A percentile compares a stretch with the other conserved stretches of the same genome.
phyloP scores from a whole-genome alignment of 1,140 invertebrate species.

The Brachionus calyciflorus region DNA sequence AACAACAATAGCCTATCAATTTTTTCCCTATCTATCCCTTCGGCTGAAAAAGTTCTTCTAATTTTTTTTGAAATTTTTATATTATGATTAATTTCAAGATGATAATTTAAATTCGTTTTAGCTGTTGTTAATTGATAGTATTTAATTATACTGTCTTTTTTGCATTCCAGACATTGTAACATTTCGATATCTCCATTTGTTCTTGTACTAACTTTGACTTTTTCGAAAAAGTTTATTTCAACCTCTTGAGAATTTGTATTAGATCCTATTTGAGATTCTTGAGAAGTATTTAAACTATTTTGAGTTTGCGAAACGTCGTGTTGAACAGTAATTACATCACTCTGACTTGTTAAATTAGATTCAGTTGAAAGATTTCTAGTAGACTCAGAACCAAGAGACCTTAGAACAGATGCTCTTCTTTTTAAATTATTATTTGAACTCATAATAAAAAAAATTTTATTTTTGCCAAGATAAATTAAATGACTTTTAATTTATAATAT shows the following conservation, averaged over 20 bases:
- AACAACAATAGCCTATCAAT: background rate
- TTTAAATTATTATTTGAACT: too few relatives aligned
- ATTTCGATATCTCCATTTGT: background rate
- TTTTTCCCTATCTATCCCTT: background rate
- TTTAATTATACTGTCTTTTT: background rate
- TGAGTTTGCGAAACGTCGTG: too few relatives aligned
- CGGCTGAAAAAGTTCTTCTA: background rate
- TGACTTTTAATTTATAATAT: too few relatives aligned
- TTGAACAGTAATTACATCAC: too few relatives aligned
- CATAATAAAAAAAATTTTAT: too few relatives aligned
- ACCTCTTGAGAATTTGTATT: background rate
- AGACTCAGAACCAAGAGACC: too few relatives aligned
- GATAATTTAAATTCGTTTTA: background rate
- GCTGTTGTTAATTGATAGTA: background rate
- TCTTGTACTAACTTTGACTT: background rate
- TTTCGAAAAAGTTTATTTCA: background rate
- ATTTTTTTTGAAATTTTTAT: slow-evolving; percentile 3
- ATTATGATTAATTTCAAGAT: background rate
- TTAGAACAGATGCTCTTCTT: too few relatives aligned
- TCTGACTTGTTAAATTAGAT: too few relatives aligned
- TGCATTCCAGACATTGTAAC: background rate
- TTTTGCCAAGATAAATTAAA: too few relatives aligned
- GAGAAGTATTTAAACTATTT: too few relatives aligned
- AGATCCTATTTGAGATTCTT: too few relatives aligned
- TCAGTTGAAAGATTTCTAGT: too few relatives aligned